Conservation (phyloP, 2,113 vertebrate species). For the Epinephelus cyanopodus region DNA sequence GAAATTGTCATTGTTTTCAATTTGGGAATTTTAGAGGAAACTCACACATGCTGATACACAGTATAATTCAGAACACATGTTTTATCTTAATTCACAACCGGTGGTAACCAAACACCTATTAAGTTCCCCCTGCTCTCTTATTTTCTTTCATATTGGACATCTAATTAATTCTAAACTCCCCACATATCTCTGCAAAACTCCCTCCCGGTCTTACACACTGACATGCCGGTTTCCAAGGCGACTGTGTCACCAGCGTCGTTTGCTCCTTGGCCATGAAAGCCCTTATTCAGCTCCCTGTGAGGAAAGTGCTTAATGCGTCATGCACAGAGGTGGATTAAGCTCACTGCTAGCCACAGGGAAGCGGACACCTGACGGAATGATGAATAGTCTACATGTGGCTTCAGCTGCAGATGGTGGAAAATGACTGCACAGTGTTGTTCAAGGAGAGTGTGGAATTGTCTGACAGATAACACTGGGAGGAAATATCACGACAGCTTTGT, state of each 20-base stretch:
- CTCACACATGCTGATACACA: neutral
- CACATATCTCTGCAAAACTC: constrained; percentile 12
- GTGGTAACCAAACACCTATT: constrained; percentile 14
- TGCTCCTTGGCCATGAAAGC: constrained; percentile 34
- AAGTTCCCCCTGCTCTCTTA: neutral
- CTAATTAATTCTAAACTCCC: constrained; percentile 44
- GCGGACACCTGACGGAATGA: constrained; percentile 21
- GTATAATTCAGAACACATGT: neutral
- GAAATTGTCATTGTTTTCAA: no score
- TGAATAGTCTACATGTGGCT: constrained; percentile 14
- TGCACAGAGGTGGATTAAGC: constrained; percentile 35
- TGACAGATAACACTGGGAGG: neutral
- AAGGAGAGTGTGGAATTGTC: neutral
- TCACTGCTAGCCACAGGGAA: neutral
- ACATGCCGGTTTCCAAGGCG: constrained; percentile 49
- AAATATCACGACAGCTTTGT: neutral
- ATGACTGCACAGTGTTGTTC: neutral
- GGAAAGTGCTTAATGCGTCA: constrained; percentile 38
- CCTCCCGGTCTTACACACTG: neutral
- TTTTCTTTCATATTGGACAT: constrained; percentile 16
- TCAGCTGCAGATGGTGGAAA: constrained; percentile 1
- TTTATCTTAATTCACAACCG: neutral
- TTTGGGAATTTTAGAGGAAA: no score
- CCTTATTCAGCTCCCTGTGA: constrained; percentile 38
- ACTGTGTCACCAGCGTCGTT: constrained; percentile 5